These are phyloP conservation scores for Philopedon plagiatum DNA, from an alignment of 2,888 invertebrate genomes.

Conservation along the genomic window DNA sequence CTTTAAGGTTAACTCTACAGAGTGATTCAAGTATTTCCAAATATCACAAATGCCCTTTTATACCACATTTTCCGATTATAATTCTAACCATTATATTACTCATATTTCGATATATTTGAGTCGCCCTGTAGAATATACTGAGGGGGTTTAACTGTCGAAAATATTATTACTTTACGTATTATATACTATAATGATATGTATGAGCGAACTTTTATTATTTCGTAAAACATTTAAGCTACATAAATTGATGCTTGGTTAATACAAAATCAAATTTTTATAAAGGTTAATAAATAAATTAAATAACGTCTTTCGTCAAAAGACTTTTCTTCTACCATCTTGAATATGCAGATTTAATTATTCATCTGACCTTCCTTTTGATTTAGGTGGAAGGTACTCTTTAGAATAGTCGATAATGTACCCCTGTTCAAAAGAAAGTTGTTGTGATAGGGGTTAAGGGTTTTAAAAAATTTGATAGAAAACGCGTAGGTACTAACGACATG, in stretches of 20 bases:
- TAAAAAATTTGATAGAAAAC: neutral
- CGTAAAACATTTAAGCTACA: slow-evolving; percentile 37
- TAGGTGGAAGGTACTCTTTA: neutral
- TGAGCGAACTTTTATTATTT: slow-evolving; percentile 64
- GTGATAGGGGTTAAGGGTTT: too few species aligned
- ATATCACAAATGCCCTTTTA: neutral
- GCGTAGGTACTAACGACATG: too few species aligned
- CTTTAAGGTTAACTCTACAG: neutral
- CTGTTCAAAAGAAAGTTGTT: too few species aligned
- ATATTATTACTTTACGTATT: slow-evolving; percentile 55
- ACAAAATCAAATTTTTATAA: neutral
- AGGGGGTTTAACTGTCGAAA: slow-evolving; percentile 48
- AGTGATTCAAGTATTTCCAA: slow-evolving; percentile 8
- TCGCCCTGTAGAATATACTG: slow-evolving; percentile 23
- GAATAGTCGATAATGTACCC: neutral
- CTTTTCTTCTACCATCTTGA: too few species aligned
- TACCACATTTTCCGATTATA: neutral
- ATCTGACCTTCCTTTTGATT: neutral
- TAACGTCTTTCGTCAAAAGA: too few species aligned
- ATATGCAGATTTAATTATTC: neutral
- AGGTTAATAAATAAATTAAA: too few species aligned
- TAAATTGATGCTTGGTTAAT: slow-evolving; percentile 26
- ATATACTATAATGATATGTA: slow-evolving; percentile 67
- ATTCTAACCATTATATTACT: neutral
- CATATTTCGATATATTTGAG: neutral